Conservation (phyloP, 2,797 vertebrate species). For the Borostomias antarcticus region DNA sequence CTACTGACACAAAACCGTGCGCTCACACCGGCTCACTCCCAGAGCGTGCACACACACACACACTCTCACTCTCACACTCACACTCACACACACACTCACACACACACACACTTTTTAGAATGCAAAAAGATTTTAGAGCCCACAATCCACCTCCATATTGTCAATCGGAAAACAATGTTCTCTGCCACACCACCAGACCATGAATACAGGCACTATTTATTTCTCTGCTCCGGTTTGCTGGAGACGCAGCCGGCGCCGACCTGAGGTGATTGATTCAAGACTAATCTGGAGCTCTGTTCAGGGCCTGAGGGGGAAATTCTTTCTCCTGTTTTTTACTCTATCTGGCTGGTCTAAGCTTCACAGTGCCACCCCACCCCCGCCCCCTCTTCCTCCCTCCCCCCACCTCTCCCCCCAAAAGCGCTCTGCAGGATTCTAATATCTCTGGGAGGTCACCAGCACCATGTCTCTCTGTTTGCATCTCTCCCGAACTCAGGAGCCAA, state of each 20-base stretch:
- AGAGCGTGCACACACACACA: constrained; percentile 56
- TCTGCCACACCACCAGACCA: constrained; percentile 53
- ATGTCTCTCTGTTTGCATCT: constrained; percentile 12
- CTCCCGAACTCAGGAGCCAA: constrained; percentile 17
- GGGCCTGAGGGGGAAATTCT: constrained; percentile 54
- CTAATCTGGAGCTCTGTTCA: constrained; percentile 55
- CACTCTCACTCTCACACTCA: constrained; percentile 54
- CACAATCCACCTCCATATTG: constrained; percentile 53
- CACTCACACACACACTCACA: constrained; percentile 43
- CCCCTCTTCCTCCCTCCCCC: constrained; percentile 26
- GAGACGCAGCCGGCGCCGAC: constrained; percentile 54
- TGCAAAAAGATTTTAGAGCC: constrained; percentile 22
- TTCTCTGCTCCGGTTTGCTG: constrained; percentile 44
- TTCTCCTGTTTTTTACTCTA: constrained; percentile 62
- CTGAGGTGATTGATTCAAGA: constrained; percentile 66
- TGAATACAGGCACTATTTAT: constrained; percentile 40
- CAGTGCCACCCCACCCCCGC: constrained; percentile 13
- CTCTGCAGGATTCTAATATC: constrained; percentile 14
- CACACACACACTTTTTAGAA: constrained; percentile 16
- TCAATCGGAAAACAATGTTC: constrained; percentile 55
- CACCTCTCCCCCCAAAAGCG: constrained; percentile 24
- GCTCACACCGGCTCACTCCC: constrained; percentile 52
- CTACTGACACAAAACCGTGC: constrained; percentile 63
- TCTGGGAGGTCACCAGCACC: constrained; percentile 24
- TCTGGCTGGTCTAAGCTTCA: constrained; percentile 52